Base-by-base conservation (phyloP, 2,888 invertebrate species). In the Ormyrus thymus region DNA sequence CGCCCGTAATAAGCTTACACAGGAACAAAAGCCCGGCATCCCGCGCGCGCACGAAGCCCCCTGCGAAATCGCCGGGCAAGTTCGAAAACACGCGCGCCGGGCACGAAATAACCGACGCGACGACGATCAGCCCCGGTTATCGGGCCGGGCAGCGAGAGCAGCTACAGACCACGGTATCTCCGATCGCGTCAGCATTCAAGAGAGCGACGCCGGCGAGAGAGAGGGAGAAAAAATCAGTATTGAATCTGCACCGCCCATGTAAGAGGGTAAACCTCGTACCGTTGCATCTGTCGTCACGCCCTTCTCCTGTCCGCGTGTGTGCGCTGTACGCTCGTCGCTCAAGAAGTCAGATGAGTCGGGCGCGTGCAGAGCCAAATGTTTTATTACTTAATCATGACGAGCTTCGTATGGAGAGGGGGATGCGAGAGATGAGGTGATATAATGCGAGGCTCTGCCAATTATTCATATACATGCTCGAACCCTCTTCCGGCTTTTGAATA, bases 271-370 rank as follows among this genome's bases (percentile, higher is more conserved):
- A 86, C 87, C 88, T 87, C 82, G 85, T 86, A 85, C 83, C 83
- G 87, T 85, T 88, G 89, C 90, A 90, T 90, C 90, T 90, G 90
- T 89, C 89, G 89, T 87, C 87, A 88, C 89, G 90, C 89, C 89
- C 89, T 86, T 86, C 7, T 61, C 29, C 64, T 68, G n/a, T 68
- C 11, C 65, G 51, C 68, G 65, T 29, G 68, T 66, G 15, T 58
- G 65, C 45, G 73, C 73, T 50, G 53, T 58, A 51, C 65, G 59
- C 65, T 77, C 56, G 69, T 82, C 73, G 76, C 73, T 81, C 64
- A 84, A 87, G 86, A 76, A 87, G 81, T 79, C 88, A 85, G 84
- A 84, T 82, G 84, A 79, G 83, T 15, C 65, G 2, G n/a, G 73
- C 55, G 82, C 81, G 83, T 75, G 81, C 62, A 86, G 85, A 84